phyloP scores from a whole-genome alignment of 2,113 vertebrate genomes.

The Dascyllus trimaculatus region DNA sequence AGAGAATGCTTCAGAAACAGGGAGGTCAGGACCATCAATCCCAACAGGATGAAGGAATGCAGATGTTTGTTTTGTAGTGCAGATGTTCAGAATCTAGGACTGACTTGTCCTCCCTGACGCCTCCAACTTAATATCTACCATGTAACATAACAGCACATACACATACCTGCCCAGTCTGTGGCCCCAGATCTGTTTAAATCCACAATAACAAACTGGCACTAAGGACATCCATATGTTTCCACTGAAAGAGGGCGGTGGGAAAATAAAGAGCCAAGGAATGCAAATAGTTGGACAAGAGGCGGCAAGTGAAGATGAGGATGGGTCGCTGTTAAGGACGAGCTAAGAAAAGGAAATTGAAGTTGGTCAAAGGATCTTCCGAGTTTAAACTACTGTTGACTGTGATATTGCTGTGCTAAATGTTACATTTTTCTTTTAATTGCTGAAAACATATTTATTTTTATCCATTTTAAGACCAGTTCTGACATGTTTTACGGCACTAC shows the following conservation, averaged over 20 bases:
- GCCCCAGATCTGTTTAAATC: constrained; percentile 28
- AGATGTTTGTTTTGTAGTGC: background rate
- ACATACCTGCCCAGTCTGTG: background rate
- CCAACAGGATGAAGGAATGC: background rate
- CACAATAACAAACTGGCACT: constrained; percentile 40
- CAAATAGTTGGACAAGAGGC: constrained; percentile 20
- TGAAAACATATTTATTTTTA: background rate
- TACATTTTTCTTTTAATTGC: background rate
- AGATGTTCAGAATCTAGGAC: background rate
- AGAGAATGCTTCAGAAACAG: background rate
- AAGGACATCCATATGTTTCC: constrained; percentile 50
- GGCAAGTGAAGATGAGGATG: background rate
- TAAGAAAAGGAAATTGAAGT: constrained; percentile 31
- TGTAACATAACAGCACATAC: background rate
- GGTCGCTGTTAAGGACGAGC: background rate
- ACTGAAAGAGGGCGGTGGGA: constrained; percentile 42
- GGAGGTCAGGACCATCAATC: background rate
- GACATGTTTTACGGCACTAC: background rate
- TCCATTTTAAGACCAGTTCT: background rate
- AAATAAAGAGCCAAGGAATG: constrained; percentile 52
- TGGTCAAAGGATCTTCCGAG: background rate
- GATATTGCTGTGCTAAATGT: background rate
- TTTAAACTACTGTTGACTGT: background rate
- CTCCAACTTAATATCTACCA: constrained; percentile 2
- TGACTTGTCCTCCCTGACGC: background rate